These are phyloP conservation scores for Aselliscus stoliczkanus DNA, from an alignment of 2,797 vertebrate species.

Conservation along the genomic window DNA sequence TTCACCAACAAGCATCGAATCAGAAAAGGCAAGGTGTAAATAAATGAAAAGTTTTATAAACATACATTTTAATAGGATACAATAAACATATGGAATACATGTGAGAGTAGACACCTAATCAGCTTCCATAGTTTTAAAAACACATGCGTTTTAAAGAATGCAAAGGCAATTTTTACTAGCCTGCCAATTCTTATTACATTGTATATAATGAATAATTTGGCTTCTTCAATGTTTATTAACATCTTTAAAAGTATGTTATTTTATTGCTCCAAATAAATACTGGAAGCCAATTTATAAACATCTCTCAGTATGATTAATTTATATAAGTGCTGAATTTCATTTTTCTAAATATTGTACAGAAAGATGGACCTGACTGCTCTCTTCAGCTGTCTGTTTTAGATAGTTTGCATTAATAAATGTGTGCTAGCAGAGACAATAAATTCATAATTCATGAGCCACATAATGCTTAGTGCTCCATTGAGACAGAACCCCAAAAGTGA, in stretches of 20 bases:
- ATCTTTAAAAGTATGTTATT: background rate
- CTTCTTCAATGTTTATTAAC: conserved; percentile 6
- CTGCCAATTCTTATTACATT: background rate
- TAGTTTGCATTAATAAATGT: background rate
- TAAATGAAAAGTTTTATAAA: background rate
- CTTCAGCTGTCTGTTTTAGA: conserved; percentile 19
- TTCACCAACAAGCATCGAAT: background rate
- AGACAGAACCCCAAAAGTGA: background rate
- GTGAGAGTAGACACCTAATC: background rate
- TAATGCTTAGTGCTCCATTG: background rate
- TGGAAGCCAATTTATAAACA: conserved; percentile 30
- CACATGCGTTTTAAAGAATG: background rate
- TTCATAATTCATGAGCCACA: background rate
- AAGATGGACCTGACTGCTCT: background rate
- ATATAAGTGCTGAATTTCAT: background rate
- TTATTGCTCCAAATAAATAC: conserved; percentile 2
- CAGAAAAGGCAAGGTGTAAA: background rate
- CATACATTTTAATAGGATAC: background rate
- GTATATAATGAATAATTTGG: background rate
- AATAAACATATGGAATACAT: background rate
- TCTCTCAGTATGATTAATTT: conserved; percentile 15
- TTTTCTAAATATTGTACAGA: conserved; percentile 42
- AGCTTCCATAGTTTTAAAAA: background rate
- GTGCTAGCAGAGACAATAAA: background rate
- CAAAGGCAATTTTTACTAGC: background rate